A percentile compares a stretch with the other conserved stretches of the same genome.
Evolutionary conservation across 1,140 invertebrate species (phyloP).

Genomic region (Lithobius niger): DNA sequence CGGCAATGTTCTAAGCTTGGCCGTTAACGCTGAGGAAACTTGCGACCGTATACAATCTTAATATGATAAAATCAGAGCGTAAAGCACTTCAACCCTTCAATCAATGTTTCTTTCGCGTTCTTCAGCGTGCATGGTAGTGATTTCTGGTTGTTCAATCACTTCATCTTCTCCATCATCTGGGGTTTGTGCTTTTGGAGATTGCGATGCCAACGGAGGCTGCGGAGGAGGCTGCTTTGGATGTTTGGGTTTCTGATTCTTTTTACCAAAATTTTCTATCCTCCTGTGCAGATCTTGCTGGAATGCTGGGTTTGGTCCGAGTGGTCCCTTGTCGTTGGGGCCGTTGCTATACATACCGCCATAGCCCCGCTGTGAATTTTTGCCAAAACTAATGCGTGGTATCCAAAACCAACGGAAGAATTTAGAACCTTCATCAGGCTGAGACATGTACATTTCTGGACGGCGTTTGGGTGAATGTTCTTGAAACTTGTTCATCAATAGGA

Average conservation of each 20-base stretch:
- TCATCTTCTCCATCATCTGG: too few relatives aligned
- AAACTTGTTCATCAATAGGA: constrained; percentile 5
- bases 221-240: background rate
- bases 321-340: background rate
- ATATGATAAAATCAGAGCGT: too few relatives aligned
- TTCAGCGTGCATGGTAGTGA: too few relatives aligned
- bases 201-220: background rate
- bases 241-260: background rate
- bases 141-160: too few relatives aligned
- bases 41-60: too few relatives aligned
- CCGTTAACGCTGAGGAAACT: too few relatives aligned
- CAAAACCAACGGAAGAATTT: constrained; percentile 5
- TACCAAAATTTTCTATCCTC: constrained; percentile 4
- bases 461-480: constrained; percentile 3
- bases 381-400: constrained; percentile 2
- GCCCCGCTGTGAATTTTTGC: background rate
- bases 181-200: too few relatives aligned
- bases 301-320: constrained; percentile 3
- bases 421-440: background rate
- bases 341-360: constrained; percentile 4
- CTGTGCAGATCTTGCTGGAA: constrained; percentile 11
- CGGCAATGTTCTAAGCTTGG: too few relatives aligned
- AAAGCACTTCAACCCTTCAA: too few relatives aligned
- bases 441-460: background rate
- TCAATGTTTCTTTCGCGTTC: too few relatives aligned